phyloP scores from a whole-genome alignment of 2,888 invertebrate species.

The Drosophila borborema region DNA sequence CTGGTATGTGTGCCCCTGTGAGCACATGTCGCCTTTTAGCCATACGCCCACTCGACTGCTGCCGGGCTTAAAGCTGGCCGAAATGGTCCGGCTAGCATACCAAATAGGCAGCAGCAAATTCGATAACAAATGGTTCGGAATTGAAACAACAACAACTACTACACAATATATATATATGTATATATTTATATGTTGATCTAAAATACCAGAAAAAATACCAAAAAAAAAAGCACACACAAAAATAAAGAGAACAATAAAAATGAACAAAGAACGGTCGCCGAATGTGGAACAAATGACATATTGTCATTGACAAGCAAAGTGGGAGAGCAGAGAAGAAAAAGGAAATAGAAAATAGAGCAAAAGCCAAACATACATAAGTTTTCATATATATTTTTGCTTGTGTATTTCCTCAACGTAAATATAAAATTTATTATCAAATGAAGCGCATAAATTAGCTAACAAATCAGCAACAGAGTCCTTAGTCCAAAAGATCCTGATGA shows the following conservation, averaged over 20 bases:
- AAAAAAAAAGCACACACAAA: background rate
- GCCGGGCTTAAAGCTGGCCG: slow-evolving; percentile 27
- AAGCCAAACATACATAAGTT: slow-evolving; percentile 15
- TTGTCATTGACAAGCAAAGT: slow-evolving; percentile 64
- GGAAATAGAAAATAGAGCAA: slow-evolving; percentile 23
- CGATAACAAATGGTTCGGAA: slow-evolving; percentile 78
- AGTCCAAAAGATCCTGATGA: slow-evolving; percentile 46
- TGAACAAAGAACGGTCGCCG: slow-evolving; percentile 55
- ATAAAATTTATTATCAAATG: slow-evolving; percentile 80
- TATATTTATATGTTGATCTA: slow-evolving; percentile 48
- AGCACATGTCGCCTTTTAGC: slow-evolving; percentile 51
- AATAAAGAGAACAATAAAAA: slow-evolving; percentile 27
- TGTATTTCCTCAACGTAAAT: slow-evolving; percentile 71
- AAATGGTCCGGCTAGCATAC: slow-evolving; percentile 54
- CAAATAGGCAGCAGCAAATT: slow-evolving; percentile 73
- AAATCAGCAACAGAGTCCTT: slow-evolving; percentile 62
- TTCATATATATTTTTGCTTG: slow-evolving; percentile 34
- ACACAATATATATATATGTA: slow-evolving; percentile 41
- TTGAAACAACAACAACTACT: slow-evolving; percentile 63
- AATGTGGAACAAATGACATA: slow-evolving; percentile 76
- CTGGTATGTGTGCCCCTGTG: slow-evolving; percentile 34
- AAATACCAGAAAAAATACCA: slow-evolving; percentile 18
- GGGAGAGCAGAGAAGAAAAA: slow-evolving; percentile 20
- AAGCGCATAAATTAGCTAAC: slow-evolving; percentile 78
- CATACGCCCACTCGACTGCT: slow-evolving; percentile 25